Base-by-base conservation (phyloP, 2,113 vertebrate genomes). In the Notothenia rossii region DNA sequence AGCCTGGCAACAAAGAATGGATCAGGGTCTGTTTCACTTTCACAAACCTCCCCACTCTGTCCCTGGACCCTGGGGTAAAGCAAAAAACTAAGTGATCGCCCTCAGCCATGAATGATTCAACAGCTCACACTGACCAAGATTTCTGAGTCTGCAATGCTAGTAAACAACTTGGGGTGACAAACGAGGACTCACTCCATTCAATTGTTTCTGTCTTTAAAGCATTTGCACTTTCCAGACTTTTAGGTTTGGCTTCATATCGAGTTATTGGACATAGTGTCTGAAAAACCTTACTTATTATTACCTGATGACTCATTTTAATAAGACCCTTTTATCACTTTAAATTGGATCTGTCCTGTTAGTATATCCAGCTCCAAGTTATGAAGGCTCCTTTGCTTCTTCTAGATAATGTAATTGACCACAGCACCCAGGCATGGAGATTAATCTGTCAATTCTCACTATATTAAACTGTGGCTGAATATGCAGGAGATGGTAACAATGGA, bases 51-150 rank as follows among this genome's bases (percentile, higher is more conserved):
- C 49, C 49, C 2, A 0, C 59, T 66, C 67, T 53, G 63, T 75
- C 77, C 79, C 33, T 76, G 87, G 86, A 89, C 76, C 84, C 49
- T 5, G n/a, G 68, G 83, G 70, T 78, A 62, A 76, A 72, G 55
- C 51, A 77, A 68, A 72, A 82, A 84, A 86, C 4, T 33, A 48
- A 59, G 65, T 59, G 77, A 87, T 72, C 25, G 59, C 85, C 64
- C 59, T 51, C 33, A 33, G 78, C 75, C 70, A 90, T 89, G 65
- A 91, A 90, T 88, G 83, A 91, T 90, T 90, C 71, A 91, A 69
- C 73, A 84, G 83, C 82, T 86, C 80, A 73, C 79, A 59, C 77
- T 53, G 74, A 60, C 80, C 77, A 53, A 54, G 77, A 72, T 79
- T 81, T 87, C 70, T 83, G 66, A 88, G 71, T 79, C 56, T 79